These are phyloP conservation scores for Hermatobates lingyangjiaoensis DNA, from an alignment of 1,140 invertebrate species.

Conservation along the genomic window DNA sequence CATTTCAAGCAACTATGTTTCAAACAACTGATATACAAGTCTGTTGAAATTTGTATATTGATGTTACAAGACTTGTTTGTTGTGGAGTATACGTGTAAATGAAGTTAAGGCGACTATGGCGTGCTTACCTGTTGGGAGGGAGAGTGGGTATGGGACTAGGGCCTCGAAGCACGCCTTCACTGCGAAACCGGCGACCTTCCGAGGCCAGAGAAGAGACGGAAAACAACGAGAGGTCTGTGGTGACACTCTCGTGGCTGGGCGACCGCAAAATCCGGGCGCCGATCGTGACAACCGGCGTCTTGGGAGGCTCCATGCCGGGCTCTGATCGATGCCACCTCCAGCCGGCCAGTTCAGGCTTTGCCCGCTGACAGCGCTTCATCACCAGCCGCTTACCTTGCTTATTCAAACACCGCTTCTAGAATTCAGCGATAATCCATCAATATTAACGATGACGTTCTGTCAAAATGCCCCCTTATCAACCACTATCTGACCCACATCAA, in stretches of 20 bases:
- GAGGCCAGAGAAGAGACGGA: slow-evolving; percentile 49
- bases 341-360: not conserved
- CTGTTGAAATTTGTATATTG: no score
- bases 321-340: slow-evolving; percentile 10
- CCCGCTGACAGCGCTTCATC: not conserved
- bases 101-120: no score
- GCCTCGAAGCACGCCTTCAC: slow-evolving; percentile 42
- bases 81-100: not conserved
- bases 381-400: not conserved
- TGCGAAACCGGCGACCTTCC: slow-evolving; percentile 27
- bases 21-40: no score
- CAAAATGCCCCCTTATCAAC: no score
- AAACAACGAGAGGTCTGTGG: slow-evolving; percentile 59
- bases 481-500: no score
- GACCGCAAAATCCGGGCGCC: slow-evolving; percentile 48
- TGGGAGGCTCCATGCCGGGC: slow-evolving; percentile 16
- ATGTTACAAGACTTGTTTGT: not conserved
- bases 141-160: slow-evolving; percentile 49
- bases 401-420: not conserved
- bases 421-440: not conserved
- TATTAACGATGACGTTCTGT: no score
- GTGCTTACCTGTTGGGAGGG: slow-evolving; percentile 12
- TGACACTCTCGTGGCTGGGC: slow-evolving; percentile 63
- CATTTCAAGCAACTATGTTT: no score
- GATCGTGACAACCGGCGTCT: slow-evolving; percentile 29